A percentile compares a stretch with the other conserved stretches of the same genome.
These are phyloP conservation scores for Halcyon chelicuti DNA, from an alignment of 2,797 vertebrate genomes.

Conservation along the genomic window DNA sequence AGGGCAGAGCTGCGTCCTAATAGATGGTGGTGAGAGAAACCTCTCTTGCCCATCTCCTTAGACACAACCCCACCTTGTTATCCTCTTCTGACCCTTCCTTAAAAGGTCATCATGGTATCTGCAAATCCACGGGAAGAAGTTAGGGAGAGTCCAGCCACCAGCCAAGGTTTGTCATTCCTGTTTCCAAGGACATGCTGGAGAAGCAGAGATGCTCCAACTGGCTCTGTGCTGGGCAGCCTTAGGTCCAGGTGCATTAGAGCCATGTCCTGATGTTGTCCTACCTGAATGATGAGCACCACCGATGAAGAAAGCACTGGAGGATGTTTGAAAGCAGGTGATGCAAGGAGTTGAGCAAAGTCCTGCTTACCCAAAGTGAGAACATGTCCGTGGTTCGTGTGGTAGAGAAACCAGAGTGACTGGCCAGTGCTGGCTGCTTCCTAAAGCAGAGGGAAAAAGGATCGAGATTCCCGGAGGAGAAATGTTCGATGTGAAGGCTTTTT, in stretches of 20 bases:
- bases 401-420: not conserved
- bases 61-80: not conserved
- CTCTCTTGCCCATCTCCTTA: not conserved
- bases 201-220: not conserved
- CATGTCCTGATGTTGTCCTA: fast-evolving
- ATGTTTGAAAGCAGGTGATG: not conserved
- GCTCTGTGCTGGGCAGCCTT: not conserved
- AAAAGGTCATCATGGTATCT: not conserved
- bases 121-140: not conserved
- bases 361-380: not conserved
- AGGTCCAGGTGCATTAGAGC: not conserved
- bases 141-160: too few species aligned
- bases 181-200: not conserved
- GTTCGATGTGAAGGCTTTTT: not conserved
- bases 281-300: fast-evolving
- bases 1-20: fast-evolving
- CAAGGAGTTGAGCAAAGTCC: not conserved
- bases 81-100: not conserved
- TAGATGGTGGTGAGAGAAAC: not conserved
- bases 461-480: not conserved
- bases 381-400: fast-evolving
- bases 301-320: not conserved
- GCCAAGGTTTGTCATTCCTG: too few species aligned
- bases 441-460: not conserved
- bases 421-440: not conserved